phyloP scores from a whole-genome alignment of 2,888 invertebrate genomes.

The Archaeoteleia sp. region DNA sequence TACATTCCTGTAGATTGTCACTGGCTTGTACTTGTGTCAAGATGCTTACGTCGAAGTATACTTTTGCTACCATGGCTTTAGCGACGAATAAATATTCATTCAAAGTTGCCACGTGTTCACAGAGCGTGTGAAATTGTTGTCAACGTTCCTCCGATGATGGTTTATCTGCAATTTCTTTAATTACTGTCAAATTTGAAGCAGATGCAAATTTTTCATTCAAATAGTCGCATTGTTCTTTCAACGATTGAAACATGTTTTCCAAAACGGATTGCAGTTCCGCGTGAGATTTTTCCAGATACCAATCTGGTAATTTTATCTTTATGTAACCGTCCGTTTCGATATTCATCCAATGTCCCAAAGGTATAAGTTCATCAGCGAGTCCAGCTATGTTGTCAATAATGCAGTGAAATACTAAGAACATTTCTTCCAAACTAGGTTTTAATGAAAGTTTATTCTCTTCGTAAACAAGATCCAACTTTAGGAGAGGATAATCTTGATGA shows the following conservation, averaged over 20 bases:
- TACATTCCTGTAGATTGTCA: slow-evolving; percentile 57
- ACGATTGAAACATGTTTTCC: slow-evolving; percentile 55
- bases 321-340: slow-evolving; percentile 72
- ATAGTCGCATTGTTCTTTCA: slow-evolving; percentile 55
- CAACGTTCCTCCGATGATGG: slow-evolving; percentile 9
- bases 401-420: slow-evolving; percentile 78
- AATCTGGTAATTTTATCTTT: slow-evolving; percentile 78
- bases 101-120: slow-evolving; percentile 59
- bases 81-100: slow-evolving; percentile 58
- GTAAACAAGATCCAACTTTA: slow-evolving; percentile 79
- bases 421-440: slow-evolving; percentile 78
- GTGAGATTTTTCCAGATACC: slow-evolving; percentile 72
- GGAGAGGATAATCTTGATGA: slow-evolving; percentile 78
- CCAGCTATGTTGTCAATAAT: slow-evolving; percentile 78
- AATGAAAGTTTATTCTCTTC: slow-evolving; percentile 75
- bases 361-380: slow-evolving; percentile 79
- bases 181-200: slow-evolving; percentile 54
- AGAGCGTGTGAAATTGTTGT: slow-evolving; percentile 40
- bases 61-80: slow-evolving; percentile 58
- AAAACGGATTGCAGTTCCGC: slow-evolving; percentile 57
- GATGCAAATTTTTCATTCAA: slow-evolving; percentile 60
- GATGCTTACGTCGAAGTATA: slow-evolving; percentile 64
- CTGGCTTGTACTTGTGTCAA: slow-evolving; percentile 63
- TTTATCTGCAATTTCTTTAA: slow-evolving; percentile 27
- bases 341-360: slow-evolving; percentile 77